Conservation (phyloP, 2,113 vertebrate species). For the Apaloderma vittatum region DNA sequence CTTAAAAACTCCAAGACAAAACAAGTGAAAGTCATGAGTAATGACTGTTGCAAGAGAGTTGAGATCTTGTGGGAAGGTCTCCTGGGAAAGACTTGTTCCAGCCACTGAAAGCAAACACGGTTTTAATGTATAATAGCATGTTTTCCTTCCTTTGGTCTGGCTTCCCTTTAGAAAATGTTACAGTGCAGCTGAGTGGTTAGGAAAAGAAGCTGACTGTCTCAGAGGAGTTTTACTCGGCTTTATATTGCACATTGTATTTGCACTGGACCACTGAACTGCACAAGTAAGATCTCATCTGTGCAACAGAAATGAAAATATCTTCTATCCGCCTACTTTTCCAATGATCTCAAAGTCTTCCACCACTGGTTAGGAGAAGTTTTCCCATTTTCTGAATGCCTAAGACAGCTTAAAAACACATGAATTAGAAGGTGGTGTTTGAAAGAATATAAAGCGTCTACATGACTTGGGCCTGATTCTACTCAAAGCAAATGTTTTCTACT, state of each 20-base stretch:
- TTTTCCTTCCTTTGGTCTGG: conserved; percentile 12
- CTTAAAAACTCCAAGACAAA: conserved; percentile 10
- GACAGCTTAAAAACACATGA: neutral
- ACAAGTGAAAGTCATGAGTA: conserved; percentile 14
- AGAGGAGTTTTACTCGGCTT: neutral
- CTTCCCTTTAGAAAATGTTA: neutral
- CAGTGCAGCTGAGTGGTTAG: neutral
- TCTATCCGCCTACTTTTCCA: neutral
- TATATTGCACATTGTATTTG: neutral
- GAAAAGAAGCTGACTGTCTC: neutral
- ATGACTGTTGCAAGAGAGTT: neutral
- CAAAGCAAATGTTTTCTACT: neutral
- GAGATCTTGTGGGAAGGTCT: neutral
- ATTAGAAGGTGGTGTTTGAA: neutral
- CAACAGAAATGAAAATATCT: neutral
- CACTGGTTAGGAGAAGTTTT: neutral
- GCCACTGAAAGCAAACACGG: conserved; percentile 1
- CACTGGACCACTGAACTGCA: neutral
- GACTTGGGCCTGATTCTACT: neutral
- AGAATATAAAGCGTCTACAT: accelerated
- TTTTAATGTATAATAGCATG: neutral
- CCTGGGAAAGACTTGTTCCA: conserved; percentile 21
- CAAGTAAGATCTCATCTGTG: neutral
- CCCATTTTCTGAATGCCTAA: neutral
- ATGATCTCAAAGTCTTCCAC: neutral